Evolutionary conservation across 2,113 vertebrate species (phyloP).

Genomic region (Nyctibius bracteatus): DNA sequence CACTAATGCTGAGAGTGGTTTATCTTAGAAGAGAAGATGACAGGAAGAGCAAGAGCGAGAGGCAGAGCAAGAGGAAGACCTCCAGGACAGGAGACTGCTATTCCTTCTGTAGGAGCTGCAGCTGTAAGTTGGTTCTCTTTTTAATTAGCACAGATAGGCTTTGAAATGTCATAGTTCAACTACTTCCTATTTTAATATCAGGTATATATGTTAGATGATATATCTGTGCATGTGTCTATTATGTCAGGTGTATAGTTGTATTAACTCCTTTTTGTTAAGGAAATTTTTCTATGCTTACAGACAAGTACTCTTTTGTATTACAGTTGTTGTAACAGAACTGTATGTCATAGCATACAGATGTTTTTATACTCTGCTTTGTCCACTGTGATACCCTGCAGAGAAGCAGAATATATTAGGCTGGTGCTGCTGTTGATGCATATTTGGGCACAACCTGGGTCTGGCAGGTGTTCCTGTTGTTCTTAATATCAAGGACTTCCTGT

Average conservation of each 20-base stretch:
- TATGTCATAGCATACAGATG: no score
- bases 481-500: not conserved
- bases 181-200: not conserved
- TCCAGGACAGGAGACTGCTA: constrained; percentile 64
- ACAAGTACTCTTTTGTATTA: not conserved
- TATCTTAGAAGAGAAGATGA: constrained; percentile 69
- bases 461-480: not conserved
- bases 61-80: constrained; percentile 80
- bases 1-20: not conserved
- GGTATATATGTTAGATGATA: not conserved
- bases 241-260: not conserved
- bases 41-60: constrained; percentile 84
- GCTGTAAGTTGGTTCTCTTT: constrained; percentile 69
- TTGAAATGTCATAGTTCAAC: not conserved
- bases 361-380: not conserved
- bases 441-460: not conserved
- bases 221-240: not conserved
- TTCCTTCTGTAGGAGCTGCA: constrained; percentile 25
- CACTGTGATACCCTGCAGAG: not conserved
- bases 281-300: not conserved
- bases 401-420: not conserved
- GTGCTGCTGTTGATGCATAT: not conserved
- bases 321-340: not conserved
- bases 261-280: not conserved
- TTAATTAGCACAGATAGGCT: not conserved